Evolutionary conservation across 2,888 invertebrate species (phyloP), one percentile per base, ranked within the genome.

Genomic region (Nemurella pictetii): DNA sequence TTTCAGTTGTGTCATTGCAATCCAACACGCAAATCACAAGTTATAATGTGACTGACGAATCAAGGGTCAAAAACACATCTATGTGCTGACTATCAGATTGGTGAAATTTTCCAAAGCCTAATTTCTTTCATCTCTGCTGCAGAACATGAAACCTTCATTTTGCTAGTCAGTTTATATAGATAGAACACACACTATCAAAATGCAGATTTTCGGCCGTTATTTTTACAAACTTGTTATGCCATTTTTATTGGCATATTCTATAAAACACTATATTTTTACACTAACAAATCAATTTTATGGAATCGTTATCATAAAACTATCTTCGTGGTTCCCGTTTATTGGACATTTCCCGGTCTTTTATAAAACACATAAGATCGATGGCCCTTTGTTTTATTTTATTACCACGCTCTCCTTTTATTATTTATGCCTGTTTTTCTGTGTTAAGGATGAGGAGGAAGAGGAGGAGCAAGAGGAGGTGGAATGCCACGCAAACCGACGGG

Each of bases 351-450:
- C 78, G 78, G n/a, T 78, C 30, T 78, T 78, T 78, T 78, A 78
- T 78, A 29, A 20, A 30, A 78, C 78, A 78, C 29, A 26, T 27
- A 28, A 55, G 55, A 82, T 82, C 72, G 27, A 82, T 82, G 82
- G 28, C 28, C 28, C 82, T 82, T 82, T 72, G 55, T 72, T 82
- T 55, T 82, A 82, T 82, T 82, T 82, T 82, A 82, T 72, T 27
- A 82, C 25, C 55, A 29, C 20, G 30, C 9, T 27, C 82, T 82
- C 55, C 82, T 82, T 78, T 78, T 78, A 78, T 78, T 82, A 82
- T 82, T 82, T 55, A 82, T 82, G 72, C 55, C 55, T 72, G 82
- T 82, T 82, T 82, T 36, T 26, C 35, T n/a, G n/a, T n/a, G n/a
- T n/a, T n/a, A n/a, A n/a, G 78, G 55, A 55, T 20, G 3, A 55